Base-by-base conservation (phyloP, 2,888 invertebrate species). In the Leptinotarsa peninsularis region DNA sequence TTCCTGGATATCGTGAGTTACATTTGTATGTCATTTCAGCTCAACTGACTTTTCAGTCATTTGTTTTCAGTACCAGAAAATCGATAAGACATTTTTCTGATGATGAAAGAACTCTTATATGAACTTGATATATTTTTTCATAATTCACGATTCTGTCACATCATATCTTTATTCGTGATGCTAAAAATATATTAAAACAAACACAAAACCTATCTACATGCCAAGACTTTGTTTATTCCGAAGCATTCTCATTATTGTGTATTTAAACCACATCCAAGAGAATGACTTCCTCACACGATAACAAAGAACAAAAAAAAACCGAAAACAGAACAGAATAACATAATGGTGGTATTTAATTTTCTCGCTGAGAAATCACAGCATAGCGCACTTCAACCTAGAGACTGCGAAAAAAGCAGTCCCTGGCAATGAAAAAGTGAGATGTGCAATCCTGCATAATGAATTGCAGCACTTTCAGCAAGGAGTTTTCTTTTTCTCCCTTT, bases 391-490 rank as follows among this genome's bases (percentile, higher is more conserved):
- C 54, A 27, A 56, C 3, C 17, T 17, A 10, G 18, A 56, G 56
- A 69, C 69, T 56, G 69, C n/a, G 58, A 49, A 60, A 70, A 70
- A 70, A 70, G 43, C 58, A 69, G 50, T 33, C 43, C 15, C 52
- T 33, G n/a, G 33, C 23, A 33, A 69, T 33, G 66, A 68, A 66
- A 71, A 75, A 73, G 71, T 21, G 63, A 71, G 72, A 77, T 71
- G 71, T 67, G 73, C 73, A 69, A 75, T 71, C 70, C 75, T 75
- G 77, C 75, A 77, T 77, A 77, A 77, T 77, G 73, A 74, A 77
- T 77, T 75, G 77, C 75, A 71, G 70, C 73, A 71, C 68, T 72
- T 75, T 56, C 73, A 66, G 73, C 75, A 72, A 66, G 73, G 73
- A 70, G 49, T 49, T 73, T 67, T 63, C 71, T 67, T 72, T 73